These are phyloP conservation scores for Sebastes kiyomatsui DNA, from an alignment of 2,797 vertebrate species.

Conservation along the genomic window DNA sequence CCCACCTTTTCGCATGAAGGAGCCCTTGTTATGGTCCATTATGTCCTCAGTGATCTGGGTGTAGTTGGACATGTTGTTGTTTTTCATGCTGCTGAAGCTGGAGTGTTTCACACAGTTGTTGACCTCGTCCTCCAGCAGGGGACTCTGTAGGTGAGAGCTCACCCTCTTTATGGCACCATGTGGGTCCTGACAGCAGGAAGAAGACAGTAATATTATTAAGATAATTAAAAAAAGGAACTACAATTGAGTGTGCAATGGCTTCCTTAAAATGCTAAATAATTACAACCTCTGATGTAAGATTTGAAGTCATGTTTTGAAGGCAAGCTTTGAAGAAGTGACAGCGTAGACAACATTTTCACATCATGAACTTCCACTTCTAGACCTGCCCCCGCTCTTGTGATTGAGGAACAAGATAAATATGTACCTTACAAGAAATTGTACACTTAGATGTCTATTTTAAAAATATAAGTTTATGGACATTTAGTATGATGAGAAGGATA, in stretches of 20 bases:
- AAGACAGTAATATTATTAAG: neutral
- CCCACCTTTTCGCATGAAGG: constrained; percentile 91
- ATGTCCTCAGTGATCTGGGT: constrained; percentile 78
- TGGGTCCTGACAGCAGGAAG: constrained; percentile 77
- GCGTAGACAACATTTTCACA: neutral
- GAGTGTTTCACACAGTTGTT: constrained; percentile 75
- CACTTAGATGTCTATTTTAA: neutral
- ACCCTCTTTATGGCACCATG: constrained; percentile 71
- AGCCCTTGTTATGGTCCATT: constrained; percentile 85
- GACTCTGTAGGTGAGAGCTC: constrained; percentile 79
- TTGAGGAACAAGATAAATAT: neutral
- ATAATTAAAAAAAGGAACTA: neutral
- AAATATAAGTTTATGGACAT: neutral
- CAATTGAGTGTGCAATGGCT: neutral
- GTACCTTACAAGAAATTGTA: neutral
- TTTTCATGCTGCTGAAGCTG: constrained; percentile 85
- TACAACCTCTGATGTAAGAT: neutral
- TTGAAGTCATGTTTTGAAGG: neutral
- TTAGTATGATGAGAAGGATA: neutral
- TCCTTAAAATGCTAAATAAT: neutral
- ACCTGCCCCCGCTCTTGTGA: no score
- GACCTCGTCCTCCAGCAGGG: constrained; percentile 75
- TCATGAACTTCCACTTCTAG: neutral
- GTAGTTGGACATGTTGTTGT: constrained; percentile 88
- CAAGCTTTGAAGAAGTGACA: neutral